Evolutionary conservation across 1,140 invertebrate species (phyloP).

Genomic region (Pantala flavescens): DNA sequence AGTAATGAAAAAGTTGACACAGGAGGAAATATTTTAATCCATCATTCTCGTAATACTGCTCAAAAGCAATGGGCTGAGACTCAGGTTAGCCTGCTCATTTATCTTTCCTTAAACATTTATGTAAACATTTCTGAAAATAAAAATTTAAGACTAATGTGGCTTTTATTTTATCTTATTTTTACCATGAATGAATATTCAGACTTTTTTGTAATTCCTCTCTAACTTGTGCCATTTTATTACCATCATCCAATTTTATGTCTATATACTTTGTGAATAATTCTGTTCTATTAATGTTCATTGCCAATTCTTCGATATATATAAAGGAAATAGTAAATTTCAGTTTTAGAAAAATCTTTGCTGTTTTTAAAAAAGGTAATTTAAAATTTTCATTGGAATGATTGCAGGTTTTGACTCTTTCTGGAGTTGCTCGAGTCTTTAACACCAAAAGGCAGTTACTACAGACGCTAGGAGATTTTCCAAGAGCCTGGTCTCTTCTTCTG

Average conservation of each 20-base stretch:
- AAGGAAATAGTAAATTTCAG: too few relatives aligned
- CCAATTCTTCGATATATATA: too few relatives aligned
- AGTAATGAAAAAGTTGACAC: constrained; percentile 89
- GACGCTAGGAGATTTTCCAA: constrained; percentile 77
- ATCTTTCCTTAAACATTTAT: constrained; percentile 16
- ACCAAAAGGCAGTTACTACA: constrained; percentile 77
- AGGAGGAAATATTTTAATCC: constrained; percentile 89
- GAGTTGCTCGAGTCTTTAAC: constrained; percentile 73
- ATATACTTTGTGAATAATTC: too few relatives aligned
- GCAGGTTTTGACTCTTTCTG: constrained; percentile 59
- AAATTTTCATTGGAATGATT: neutral
- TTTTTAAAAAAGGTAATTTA: too few relatives aligned
- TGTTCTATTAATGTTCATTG: too few relatives aligned
- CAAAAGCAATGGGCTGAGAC: constrained; percentile 99
- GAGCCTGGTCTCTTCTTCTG: constrained; percentile 83
- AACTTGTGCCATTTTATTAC: too few relatives aligned
- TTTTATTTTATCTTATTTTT: constrained; percentile 11
- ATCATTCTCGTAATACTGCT: constrained; percentile 96
- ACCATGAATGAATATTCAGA: constrained; percentile 9
- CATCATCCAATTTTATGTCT: too few relatives aligned
- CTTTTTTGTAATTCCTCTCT: too few relatives aligned
- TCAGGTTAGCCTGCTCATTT: constrained; percentile 46
- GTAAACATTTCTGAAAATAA: neutral
- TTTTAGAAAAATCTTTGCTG: too few relatives aligned
- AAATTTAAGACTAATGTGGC: too few relatives aligned